phyloP scores from a whole-genome alignment of 2,113 vertebrate species.

The Melanocharis versteri region DNA sequence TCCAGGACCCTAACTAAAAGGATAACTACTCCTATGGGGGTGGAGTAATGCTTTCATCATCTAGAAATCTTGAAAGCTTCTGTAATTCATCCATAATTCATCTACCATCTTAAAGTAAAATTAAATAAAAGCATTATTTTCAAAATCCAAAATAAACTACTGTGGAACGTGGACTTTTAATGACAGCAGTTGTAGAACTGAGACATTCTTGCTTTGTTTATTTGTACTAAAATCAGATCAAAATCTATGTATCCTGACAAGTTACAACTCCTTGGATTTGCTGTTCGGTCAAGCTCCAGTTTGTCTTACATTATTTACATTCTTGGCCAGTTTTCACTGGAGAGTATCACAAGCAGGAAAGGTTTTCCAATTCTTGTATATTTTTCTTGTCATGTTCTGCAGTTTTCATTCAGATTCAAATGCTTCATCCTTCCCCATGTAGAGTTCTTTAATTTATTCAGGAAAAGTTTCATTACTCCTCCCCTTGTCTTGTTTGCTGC shows the following conservation, averaged over 20 bases:
- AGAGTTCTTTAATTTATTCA: slow-evolving; percentile 50
- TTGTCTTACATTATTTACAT: not conserved
- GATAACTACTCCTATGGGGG: not conserved
- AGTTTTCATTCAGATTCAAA: slow-evolving; percentile 56
- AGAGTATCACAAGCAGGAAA: not conserved
- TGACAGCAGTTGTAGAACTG: not conserved
- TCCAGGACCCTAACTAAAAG: not conserved
- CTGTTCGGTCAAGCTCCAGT: not conserved
- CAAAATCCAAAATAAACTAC: not conserved
- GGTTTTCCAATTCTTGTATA: not conserved
- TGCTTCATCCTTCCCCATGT: not conserved
- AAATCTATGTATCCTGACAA: not conserved
- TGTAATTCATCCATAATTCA: not conserved
- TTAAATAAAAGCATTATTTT: not conserved
- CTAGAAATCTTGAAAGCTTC: not conserved
- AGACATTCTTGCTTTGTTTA: not conserved
- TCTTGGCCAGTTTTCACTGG: not conserved
- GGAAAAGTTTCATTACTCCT: slow-evolving; percentile 37
- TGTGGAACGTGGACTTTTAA: not conserved
- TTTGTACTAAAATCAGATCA: not conserved
- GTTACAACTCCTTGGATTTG: not conserved
- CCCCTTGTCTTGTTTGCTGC: slow-evolving; percentile 33
- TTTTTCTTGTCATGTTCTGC: slow-evolving; percentile 28
- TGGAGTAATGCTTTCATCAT: not conserved
- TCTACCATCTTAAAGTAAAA: not conserved